Conservation (phyloP, 2,113 vertebrate species). For the Megatriorchis doriae region DNA sequence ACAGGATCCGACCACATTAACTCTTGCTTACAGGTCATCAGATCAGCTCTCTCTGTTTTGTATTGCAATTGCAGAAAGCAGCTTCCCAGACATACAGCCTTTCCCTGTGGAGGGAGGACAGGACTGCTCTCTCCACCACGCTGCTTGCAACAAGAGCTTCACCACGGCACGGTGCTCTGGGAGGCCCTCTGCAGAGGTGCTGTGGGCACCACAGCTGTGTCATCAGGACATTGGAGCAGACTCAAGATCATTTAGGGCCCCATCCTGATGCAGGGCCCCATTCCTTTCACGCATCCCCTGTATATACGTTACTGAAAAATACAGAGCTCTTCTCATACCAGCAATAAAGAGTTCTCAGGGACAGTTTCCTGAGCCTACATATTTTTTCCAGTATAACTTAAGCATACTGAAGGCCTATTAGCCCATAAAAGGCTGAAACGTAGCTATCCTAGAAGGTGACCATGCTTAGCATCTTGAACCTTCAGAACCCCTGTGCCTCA, state of each 20-base stretch:
- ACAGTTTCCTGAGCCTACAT: not conserved
- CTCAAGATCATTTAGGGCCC: accelerated
- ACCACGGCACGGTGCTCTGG: not conserved
- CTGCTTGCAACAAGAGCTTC: not conserved
- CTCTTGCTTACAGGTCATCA: not conserved
- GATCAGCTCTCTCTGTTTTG: not conserved
- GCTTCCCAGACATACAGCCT: not conserved
- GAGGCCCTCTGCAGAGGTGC: not conserved
- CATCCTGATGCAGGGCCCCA: not conserved
- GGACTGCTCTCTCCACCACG: accelerated
- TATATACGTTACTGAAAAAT: not conserved
- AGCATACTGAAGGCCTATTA: not conserved
- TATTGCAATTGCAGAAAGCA: not conserved
- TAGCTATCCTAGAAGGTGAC: not conserved
- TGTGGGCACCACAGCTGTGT: not conserved
- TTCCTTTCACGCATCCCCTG: not conserved
- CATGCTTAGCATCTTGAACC: not conserved
- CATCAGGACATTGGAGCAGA: not conserved
- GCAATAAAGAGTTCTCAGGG: not conserved
- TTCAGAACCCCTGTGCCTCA: not conserved
- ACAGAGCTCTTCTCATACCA: not conserved
- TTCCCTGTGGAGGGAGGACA: not conserved
- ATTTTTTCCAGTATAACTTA: not conserved
- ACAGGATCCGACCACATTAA: not conserved
- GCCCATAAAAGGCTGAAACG: not conserved